Evolutionary conservation across 2,113 vertebrate genomes (phyloP).

Genomic region (Sterna hirundo): DNA sequence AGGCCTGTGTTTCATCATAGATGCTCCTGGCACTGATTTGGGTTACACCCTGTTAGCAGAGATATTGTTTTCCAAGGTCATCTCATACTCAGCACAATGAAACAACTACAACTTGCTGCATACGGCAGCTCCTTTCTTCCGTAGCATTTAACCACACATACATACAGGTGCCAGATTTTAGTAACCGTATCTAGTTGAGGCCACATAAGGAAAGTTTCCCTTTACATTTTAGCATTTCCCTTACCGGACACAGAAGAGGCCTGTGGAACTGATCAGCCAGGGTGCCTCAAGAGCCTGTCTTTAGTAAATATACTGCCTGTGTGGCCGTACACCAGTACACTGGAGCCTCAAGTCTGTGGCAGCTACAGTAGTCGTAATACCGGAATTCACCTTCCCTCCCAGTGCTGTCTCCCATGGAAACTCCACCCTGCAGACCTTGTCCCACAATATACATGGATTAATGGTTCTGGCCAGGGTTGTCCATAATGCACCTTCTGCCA

Average conservation of each 20-base stretch:
- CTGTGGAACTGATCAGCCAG: fast-evolving
- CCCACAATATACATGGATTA: background rate
- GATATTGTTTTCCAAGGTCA: background rate
- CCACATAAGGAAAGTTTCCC: background rate
- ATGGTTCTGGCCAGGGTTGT: background rate
- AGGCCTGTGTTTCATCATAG: background rate
- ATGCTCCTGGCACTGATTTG: background rate
- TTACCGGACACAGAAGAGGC: background rate
- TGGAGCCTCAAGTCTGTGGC: background rate
- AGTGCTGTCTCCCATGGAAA: background rate
- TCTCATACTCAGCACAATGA: background rate
- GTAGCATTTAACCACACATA: background rate
- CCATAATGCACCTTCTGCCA: background rate
- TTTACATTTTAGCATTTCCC: background rate
- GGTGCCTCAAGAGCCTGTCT: background rate
- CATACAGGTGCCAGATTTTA: background rate
- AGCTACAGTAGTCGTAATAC: background rate
- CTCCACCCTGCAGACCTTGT: background rate
- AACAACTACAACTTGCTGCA: background rate
- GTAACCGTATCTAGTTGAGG: background rate
- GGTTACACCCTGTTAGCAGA: background rate
- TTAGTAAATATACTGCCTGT: background rate
- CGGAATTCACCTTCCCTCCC: background rate
- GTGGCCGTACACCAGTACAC: background rate
- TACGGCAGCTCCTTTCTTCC: background rate